Percentiles rank a stretch among this genome's conserved stretches.
Conservation (phyloP, 1,140 invertebrate species). For the Diorhabda sublineata region DNA sequence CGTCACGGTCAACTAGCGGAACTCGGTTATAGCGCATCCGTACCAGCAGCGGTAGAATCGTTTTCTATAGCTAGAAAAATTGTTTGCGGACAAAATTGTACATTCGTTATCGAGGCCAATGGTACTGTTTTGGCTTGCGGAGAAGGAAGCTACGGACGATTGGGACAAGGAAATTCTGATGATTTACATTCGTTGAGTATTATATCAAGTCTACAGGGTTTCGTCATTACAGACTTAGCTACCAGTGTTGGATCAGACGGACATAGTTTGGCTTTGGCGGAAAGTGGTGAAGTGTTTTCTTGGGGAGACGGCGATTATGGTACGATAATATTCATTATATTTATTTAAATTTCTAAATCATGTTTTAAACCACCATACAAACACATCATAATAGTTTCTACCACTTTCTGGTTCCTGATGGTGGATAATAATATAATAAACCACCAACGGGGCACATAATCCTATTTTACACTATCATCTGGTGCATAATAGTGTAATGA, state of each 20-base stretch:
- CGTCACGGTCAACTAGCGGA: conserved; percentile 63
- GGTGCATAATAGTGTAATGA: too few species aligned
- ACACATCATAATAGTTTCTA: too few species aligned
- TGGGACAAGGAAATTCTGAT: conserved; percentile 91
- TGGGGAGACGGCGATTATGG: conserved; percentile 89
- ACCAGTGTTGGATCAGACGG: conserved; percentile 91
- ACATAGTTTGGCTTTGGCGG: conserved; percentile 87
- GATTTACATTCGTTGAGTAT: conserved; percentile 66
- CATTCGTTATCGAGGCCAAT: conserved; percentile 59
- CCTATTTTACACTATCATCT: too few species aligned
- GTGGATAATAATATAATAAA: too few species aligned
- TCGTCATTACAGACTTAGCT: conserved; percentile 60
- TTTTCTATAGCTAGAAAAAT: conserved; percentile 56
- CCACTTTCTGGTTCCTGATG: too few species aligned
- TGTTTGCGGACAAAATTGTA: conserved; percentile 65
- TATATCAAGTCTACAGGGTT: conserved; percentile 65
- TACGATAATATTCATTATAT: not conserved
- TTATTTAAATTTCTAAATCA: too few species aligned
- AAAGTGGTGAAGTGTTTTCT: conserved; percentile 83
- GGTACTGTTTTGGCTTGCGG: conserved; percentile 86
- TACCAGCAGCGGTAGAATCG: conserved; percentile 48
- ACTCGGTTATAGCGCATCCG: conserved; percentile 48
- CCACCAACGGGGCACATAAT: too few species aligned
- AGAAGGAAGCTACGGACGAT: conserved; percentile 87
- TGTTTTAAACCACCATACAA: too few species aligned